Evolutionary conservation across 2,888 invertebrate genomes (phyloP).

Genomic region (Onthophagus sagittarius): DNA sequence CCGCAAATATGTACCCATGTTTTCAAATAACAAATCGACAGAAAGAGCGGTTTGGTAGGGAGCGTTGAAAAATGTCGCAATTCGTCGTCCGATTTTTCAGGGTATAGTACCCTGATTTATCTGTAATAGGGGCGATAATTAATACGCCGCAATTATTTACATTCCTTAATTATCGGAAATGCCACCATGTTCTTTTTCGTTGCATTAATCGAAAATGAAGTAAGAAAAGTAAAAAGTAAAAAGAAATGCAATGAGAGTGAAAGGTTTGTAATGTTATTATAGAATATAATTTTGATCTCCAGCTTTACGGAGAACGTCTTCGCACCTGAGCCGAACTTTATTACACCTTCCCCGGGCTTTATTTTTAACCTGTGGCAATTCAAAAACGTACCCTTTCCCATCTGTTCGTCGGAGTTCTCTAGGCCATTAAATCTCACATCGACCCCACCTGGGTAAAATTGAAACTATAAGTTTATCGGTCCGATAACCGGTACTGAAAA

Average conservation of each 20-base stretch:
- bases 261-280: conserved; percentile 29
- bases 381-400: conserved; percentile 12
- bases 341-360: conserved; percentile 15
- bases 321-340: conserved; percentile 30
- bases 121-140: not conserved
- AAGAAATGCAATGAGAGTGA: conserved; percentile 24
- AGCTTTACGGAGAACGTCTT: conserved; percentile 27
- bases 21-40: conserved; percentile 9
- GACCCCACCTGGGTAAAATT: conserved; percentile 10
- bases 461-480: conserved; percentile 11
- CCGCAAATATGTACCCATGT: conserved; percentile 11
- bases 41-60: not conserved
- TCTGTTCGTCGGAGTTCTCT: not conserved
- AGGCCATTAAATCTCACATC: conserved; percentile 11
- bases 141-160: conserved; percentile 5
- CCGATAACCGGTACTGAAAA: not conserved
- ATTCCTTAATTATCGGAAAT: not conserved
- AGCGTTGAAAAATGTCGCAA: not conserved
- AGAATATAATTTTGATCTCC: conserved; percentile 31
- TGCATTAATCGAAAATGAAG: not conserved
- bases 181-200: not conserved
- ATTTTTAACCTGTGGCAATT: conserved; percentile 16
- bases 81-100: not conserved
- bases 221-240: conserved; percentile 16
- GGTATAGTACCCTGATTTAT: conserved; percentile 1